Evolutionary conservation across 2,888 invertebrate species (phyloP).

Genomic region (Tyria jacobaeae): DNA sequence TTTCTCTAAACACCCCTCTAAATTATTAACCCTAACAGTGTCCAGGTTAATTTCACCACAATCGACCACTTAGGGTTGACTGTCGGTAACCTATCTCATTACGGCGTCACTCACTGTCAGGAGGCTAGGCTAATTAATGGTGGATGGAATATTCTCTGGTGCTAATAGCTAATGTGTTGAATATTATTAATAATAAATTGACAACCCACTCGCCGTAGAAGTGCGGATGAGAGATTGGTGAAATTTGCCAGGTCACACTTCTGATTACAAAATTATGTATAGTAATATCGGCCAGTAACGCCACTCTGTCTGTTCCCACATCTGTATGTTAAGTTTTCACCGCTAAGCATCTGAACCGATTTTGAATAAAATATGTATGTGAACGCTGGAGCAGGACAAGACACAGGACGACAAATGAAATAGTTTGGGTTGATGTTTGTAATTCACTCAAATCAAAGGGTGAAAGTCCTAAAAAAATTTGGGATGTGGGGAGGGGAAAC

Average conservation of each 20-base stretch:
- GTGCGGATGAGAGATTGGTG: neutral
- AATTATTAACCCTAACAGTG: slow-evolving; percentile 44
- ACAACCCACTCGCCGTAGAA: neutral
- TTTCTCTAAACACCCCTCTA: slow-evolving; percentile 13
- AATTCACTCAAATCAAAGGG: too few species aligned
- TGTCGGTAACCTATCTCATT: slow-evolving; percentile 55
- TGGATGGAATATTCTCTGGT: slow-evolving; percentile 48
- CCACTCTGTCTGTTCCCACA: too few species aligned
- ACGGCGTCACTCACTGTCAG: slow-evolving; percentile 64
- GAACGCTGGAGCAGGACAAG: too few species aligned
- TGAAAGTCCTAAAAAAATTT: too few species aligned
- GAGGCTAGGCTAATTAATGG: slow-evolving; percentile 40
- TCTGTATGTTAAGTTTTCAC: too few species aligned
- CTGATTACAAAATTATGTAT: too few species aligned
- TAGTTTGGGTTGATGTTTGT: too few species aligned
- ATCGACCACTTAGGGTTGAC: slow-evolving; percentile 57
- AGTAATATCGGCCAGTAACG: too few species aligned
- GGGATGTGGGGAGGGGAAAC: too few species aligned
- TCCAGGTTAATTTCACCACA: slow-evolving; percentile 60
- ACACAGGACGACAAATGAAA: too few species aligned
- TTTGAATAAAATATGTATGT: too few species aligned
- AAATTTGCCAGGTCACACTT: neutral
- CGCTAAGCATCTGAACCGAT: too few species aligned
- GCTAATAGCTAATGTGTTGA: slow-evolving; percentile 45
- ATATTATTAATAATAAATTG: slow-evolving; percentile 22